These are phyloP conservation scores for Flabesymbios commensalis DNA, from an alignment of 2,888 invertebrate species.

Conservation along the genomic window DNA sequence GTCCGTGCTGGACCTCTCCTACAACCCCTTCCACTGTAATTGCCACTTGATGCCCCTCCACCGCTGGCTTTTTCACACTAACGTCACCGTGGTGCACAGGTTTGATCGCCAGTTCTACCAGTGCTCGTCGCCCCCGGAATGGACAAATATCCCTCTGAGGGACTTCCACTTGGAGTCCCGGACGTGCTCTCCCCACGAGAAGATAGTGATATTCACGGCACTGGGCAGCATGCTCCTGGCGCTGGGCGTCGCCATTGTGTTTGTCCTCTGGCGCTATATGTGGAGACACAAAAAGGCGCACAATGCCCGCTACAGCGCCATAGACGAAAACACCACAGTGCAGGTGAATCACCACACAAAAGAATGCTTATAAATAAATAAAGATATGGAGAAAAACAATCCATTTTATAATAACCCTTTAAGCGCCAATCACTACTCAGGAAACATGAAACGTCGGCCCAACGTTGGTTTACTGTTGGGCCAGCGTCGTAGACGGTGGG, in stretches of 20 bases:
- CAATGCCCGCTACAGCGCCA: too few species aligned
- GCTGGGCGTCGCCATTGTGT: conserved; percentile 8
- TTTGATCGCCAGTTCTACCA: conserved; percentile 36
- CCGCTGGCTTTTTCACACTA: conserved; percentile 39
- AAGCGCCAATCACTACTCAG: too few species aligned
- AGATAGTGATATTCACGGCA: conserved; percentile 16
- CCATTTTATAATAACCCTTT: too few species aligned
- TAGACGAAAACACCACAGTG: too few species aligned
- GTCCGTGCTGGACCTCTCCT: conserved; percentile 1
- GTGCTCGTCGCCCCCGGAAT: conserved; percentile 40
- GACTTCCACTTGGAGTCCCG: conserved; percentile 34
- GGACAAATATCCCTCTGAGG: conserved; percentile 39
- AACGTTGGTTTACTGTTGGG: too few species aligned
- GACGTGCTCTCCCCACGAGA: conserved; percentile 22
- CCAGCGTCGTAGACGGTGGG: too few species aligned
- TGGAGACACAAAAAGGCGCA: too few species aligned
- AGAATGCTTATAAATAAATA: too few species aligned
- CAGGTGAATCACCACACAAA: too few species aligned
- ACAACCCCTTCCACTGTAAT: conserved; percentile 43
- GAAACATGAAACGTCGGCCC: too few species aligned
- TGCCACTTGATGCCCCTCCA: conserved; percentile 46
- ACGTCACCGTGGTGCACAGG: conserved; percentile 24
- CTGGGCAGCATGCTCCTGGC: conserved; percentile 21
- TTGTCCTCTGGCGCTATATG: conserved; percentile 17
- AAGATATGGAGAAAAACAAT: too few species aligned